Percentiles rank a stretch among this genome's conserved stretches.
Evolutionary conservation across 2,113 vertebrate species (phyloP).

Genomic region (Globicephala melas): DNA sequence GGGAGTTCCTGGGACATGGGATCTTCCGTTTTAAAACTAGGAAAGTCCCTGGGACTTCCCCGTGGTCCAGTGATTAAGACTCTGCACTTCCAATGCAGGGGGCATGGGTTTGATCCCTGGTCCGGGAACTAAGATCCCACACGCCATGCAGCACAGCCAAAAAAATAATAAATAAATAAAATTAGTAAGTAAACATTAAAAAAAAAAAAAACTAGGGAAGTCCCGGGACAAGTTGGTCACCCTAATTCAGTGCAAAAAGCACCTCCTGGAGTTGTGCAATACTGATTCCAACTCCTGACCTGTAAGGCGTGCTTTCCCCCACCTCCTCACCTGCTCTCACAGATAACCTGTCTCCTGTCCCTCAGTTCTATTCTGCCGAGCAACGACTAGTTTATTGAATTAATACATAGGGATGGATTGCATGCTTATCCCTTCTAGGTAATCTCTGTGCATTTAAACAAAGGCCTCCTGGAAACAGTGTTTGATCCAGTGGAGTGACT

Average conservation of each 20-base stretch:
- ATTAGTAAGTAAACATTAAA: too few species aligned
- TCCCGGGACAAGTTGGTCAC: fast-evolving
- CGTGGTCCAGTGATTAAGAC: too few species aligned
- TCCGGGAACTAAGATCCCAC: too few species aligned
- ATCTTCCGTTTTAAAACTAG: background rate
- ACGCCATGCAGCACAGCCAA: too few species aligned
- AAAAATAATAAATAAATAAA: too few species aligned
- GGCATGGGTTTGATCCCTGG: too few species aligned
- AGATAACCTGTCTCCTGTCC: background rate
- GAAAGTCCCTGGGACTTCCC: too few species aligned
- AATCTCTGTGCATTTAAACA: background rate
- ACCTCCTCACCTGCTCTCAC: background rate
- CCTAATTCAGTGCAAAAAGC: fast-evolving
- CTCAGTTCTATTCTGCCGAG: background rate
- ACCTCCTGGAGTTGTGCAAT: background rate
- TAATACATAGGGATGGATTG: too few species aligned
- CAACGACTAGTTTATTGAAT: background rate
- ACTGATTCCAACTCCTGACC: background rate
- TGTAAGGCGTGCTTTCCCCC: too few species aligned
- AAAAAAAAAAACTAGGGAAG: background rate
- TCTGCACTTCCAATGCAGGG: too few species aligned
- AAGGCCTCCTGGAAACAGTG: background rate
- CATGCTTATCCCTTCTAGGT: background rate
- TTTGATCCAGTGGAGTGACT: background rate
- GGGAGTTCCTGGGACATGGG: background rate